Evolutionary conservation across 2,113 vertebrate species (phyloP), one percentile per base, ranked within the genome.

Genomic region (Centropus bengalensis): DNA sequence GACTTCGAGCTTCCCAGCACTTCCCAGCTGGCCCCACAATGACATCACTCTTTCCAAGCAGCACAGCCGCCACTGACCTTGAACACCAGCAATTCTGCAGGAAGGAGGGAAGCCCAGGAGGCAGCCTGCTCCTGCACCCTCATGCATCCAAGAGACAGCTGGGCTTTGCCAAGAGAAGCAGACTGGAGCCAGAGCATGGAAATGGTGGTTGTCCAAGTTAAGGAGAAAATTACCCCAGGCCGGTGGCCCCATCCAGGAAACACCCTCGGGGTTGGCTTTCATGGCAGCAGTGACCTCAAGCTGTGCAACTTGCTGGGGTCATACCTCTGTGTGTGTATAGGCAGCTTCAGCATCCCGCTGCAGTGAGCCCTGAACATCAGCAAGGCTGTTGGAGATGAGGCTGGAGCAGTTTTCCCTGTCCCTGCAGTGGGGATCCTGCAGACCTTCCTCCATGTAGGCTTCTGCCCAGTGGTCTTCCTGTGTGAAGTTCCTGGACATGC

Each of bases 331-430:
- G 14, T 98, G 97, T 9, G 85, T 67, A 52, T 98, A 98, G 22
- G 97, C 98, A 24, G 98, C 98, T 2, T 98, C 98, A 0, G 97
- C 97, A 0, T 98, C 98, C 89, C 97, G 97, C 97, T 98, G 98
- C 88, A 98, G 94, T 1, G 96, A 97, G 21, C 96, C 33, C 87
- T 95, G 96, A 1, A 98, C 77, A 66, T 98, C 98, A 0, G 84
- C 83, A 12, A 97, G 94, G 77, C 95, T 89, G 52, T 96, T 98
- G 60, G 77, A 84, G 47, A 79, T 11, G 49, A 71, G 62, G 17
- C 26, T 38, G 26, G 97, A 97, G 87, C 96, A 97, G 92, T 98
- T 98, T 33, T 91, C 94, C 66, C 82, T 73, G 60, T 36, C 51
- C 60, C 33, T 69, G 64, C 22, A 73, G 22, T 63, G 83, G 22